These are phyloP conservation scores for Hypolimnas misippus DNA, from an alignment of 2,888 invertebrate genomes.

Conservation along the genomic window DNA sequence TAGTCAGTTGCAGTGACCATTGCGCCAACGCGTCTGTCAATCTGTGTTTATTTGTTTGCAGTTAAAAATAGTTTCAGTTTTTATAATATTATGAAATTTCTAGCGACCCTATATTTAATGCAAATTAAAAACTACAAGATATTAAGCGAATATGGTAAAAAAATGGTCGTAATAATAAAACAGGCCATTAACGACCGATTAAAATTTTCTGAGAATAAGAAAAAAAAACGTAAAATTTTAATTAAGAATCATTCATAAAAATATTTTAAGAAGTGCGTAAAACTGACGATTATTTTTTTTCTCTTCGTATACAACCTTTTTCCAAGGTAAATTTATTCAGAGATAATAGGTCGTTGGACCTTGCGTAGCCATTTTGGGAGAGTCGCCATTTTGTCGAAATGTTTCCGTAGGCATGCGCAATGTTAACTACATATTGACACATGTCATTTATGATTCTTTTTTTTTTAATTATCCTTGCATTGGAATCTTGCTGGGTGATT, in stretches of 20 bases:
- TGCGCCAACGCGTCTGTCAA: no score
- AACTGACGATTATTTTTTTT: not conserved
- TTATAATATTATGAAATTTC: no score
- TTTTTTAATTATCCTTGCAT: not conserved
- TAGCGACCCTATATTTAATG: no score
- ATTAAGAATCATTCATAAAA: not conserved
- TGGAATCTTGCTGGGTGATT: no score
- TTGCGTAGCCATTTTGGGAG: constrained; percentile 48
- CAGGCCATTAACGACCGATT: no score
- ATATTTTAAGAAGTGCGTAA: not conserved
- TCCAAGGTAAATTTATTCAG: constrained; percentile 45
- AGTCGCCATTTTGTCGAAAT: constrained; percentile 43
- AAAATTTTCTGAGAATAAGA: no score
- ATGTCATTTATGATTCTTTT: not conserved
- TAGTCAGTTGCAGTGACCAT: no score
- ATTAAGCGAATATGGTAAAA: no score
- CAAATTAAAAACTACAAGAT: no score
- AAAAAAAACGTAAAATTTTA: no score
- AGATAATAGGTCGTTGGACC: constrained; percentile 61
- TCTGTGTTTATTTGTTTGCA: no score
- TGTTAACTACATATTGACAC: constrained; percentile 9
- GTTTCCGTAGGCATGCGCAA: constrained; percentile 40
- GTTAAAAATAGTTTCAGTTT: not conserved
- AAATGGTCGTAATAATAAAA: no score
- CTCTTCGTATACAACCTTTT: not conserved